These are phyloP conservation scores for Cryptocephalus moraei DNA, from an alignment of 2,888 invertebrate species.

Conservation along the genomic window DNA sequence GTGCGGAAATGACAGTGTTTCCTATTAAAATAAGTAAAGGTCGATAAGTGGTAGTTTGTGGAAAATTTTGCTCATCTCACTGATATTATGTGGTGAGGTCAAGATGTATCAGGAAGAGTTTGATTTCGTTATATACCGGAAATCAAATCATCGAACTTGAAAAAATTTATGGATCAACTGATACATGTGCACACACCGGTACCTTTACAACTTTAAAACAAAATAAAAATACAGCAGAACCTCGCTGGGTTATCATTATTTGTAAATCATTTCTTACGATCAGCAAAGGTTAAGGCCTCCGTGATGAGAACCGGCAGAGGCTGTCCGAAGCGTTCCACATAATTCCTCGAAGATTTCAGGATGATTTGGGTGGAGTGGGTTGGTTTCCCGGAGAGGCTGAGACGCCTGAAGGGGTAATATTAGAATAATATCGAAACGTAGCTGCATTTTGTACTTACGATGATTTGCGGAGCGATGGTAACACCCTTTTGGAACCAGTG, in stretches of 20 bases:
- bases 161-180: too few species aligned
- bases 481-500: slow-evolving; percentile 21
- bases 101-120: too few species aligned
- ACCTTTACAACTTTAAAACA: too few species aligned
- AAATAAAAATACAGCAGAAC: too few species aligned
- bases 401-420: slow-evolving; percentile 33
- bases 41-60: too few species aligned
- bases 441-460: slow-evolving; percentile 25
- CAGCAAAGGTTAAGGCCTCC: slow-evolving; percentile 75
- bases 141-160: too few species aligned
- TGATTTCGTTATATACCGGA: too few species aligned
- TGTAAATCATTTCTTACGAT: slow-evolving; percentile 39
- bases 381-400: slow-evolving; percentile 50
- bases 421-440: background rate
- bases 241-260: background rate
- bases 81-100: too few species aligned
- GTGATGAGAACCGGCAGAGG: slow-evolving; percentile 81
- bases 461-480: slow-evolving; percentile 29
- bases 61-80: too few species aligned
- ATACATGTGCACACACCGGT: too few species aligned
- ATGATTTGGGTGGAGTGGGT: slow-evolving; percentile 64
- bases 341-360: slow-evolving; percentile 61
- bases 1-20: slow-evolving; percentile 39
- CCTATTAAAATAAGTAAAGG: slow-evolving; percentile 14
- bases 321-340: slow-evolving; percentile 70